Evolutionary conservation across 2,113 vertebrate genomes (phyloP), one percentile per base, ranked within the genome.

Genomic region (Tupaia chinensis): DNA sequence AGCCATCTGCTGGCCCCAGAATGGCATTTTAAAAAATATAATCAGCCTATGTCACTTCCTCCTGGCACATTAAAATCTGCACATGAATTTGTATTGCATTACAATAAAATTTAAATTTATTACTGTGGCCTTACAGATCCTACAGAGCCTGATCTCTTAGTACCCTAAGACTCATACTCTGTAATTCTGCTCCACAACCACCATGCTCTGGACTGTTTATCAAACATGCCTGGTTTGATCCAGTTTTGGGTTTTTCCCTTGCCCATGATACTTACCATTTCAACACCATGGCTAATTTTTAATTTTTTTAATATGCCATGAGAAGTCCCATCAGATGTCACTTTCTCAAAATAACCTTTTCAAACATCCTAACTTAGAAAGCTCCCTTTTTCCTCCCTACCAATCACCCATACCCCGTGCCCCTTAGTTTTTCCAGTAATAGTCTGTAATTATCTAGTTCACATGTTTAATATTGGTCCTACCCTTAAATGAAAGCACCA

Each of bases 61-160:
- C 19, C n/a, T 44, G 13, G 20, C 19, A 14, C 29, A 58, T 65
- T 77, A 68, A 83, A 83, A 65, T n/a, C 27, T 11, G 86, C 23
- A 8, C 2, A 0, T 0, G 27, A 58, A 14, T 60, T 58, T 1
- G 5, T 68, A n/a, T 11, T 56, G 9, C 14, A 10, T 0, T 32
- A 11, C 63, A 16, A 0, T 34, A 81, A 60, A 73, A 29, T 15
- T 4, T 34, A 23, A 54, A 72, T 19, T 15, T 19, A 15, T 68
- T 32, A 14, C 5, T 0, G 25, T 53, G 25, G 14, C 14, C 8
- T 14, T 79, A 22, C 84, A 72, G 56, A 77, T 5, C 9, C 32
- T 83, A 4, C 9, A 29, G 70, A 12, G 53, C 44, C 44, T 63
- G 27, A 20, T 12, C 7, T 16, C 15, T 88, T 8, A 13, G 1